Evolutionary conservation across 2,888 invertebrate genomes (phyloP), one percentile per base, ranked within the genome.

Genomic region (Drosophila recens): DNA sequence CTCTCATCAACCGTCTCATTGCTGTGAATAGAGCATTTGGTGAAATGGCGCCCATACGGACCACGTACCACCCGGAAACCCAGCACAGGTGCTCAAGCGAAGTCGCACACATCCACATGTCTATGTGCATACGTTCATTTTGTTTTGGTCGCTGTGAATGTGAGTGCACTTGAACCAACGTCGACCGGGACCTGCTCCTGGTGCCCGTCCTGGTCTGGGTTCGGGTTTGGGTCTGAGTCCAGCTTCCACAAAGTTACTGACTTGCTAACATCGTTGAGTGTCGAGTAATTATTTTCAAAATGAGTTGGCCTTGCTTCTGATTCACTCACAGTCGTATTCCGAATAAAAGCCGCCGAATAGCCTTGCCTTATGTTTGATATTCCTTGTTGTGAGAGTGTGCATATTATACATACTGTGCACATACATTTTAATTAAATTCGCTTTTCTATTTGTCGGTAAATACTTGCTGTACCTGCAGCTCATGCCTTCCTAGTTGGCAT

Each of bases 371-470:
- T 66, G 58, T 77, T 64, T 79, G 64, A 65, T 65, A 53, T 79
- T 71, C 33, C 64, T 64, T 49, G 36, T 56, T 63, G 66, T 67
- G 23, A 27, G 71, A 59, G 68, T 51, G 46, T 38, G 17, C 48
- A 48, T 48, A 40, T 27, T 17, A 13, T 30, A 27, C 36, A 17
- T 30, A 27, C 36, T 57, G 30, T 62, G 64, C 64, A 76, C 61
- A 76, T 79, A 77, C 76, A 90, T 83, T 87, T 90, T 87, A 85
- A 89, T 90, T 90, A 89, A 90, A 83, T 84, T 75, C 67, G 80
- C 74, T 82, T 87, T 87, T 75, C 72, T 69, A 80, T 85, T 85
- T 83, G 74, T 51, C 57, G 63, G 67, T 64, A 79, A 80, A 80
- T 69, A 80, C 30, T 57, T 52, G 15, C 45, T 64, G 49, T 62